phyloP scores from a whole-genome alignment of 2,888 invertebrate genomes.

The Caenorhabditis imperialis region DNA sequence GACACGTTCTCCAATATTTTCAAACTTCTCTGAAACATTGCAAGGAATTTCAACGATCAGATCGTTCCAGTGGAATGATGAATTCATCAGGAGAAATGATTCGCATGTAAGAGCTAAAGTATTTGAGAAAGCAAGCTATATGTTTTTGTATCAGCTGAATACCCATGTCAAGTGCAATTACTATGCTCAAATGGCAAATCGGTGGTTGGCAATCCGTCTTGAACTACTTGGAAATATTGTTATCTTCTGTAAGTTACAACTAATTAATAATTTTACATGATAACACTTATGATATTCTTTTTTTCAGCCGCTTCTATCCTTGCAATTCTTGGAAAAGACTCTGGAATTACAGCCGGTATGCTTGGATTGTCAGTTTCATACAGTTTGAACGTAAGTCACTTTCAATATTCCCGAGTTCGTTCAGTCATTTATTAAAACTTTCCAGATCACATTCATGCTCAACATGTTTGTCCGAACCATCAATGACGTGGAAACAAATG shows the following conservation, averaged over 20 bases:
- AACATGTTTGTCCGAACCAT: slow-evolving; percentile 97
- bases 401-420: too few species aligned
- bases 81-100: slow-evolving; percentile 63
- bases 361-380: slow-evolving; percentile 82
- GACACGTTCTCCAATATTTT: slow-evolving; percentile 77
- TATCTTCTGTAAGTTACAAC: slow-evolving; percentile 51
- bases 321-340: slow-evolving; percentile 61
- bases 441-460: slow-evolving; percentile 91
- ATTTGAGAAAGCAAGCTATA: too few species aligned
- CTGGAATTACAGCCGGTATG: slow-evolving; percentile 79
- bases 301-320: slow-evolving; percentile 59
- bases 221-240: slow-evolving; percentile 66
- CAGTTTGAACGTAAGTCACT: slow-evolving; percentile 77
- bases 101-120: slow-evolving; percentile 22
- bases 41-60: slow-evolving; percentile 76
- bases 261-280: background rate
- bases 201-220: slow-evolving; percentile 61
- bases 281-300: background rate
- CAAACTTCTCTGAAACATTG: slow-evolving; percentile 77
- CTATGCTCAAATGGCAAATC: slow-evolving; percentile 56
- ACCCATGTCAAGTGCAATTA: slow-evolving; percentile 58
- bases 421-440: background rate
- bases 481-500: slow-evolving; percentile 95
- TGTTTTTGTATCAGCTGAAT: slow-evolving; percentile 33
- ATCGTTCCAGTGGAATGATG: slow-evolving; percentile 71